Conservation (phyloP, 2,113 vertebrate genomes). For the Eubucco bourcierii region DNA sequence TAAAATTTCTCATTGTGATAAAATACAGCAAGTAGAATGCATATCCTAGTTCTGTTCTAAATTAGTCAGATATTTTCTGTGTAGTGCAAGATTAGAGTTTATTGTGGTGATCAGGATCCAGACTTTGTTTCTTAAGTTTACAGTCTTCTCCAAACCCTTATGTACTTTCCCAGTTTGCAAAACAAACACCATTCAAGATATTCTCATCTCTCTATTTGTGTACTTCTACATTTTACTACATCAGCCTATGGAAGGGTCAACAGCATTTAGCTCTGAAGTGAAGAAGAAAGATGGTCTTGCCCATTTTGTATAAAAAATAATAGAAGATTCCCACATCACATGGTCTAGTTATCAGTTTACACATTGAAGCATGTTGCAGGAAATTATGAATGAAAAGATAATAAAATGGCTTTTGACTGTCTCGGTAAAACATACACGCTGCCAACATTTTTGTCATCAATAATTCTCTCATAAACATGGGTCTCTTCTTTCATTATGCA, state of each 20-base stretch:
- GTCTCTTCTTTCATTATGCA: constrained; percentile 66
- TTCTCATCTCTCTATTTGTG: not conserved
- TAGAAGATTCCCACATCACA: not conserved
- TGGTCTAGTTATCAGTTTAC: constrained; percentile 28
- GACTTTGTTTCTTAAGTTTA: not conserved
- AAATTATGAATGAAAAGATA: constrained; percentile 73
- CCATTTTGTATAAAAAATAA: not conserved
- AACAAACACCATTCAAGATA: not conserved
- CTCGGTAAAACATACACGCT: constrained; percentile 27
- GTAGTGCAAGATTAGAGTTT: not conserved
- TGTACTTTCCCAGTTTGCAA: not conserved
- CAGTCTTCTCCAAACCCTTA: not conserved
- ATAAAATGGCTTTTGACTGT: constrained; percentile 37
- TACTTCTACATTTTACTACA: not conserved
- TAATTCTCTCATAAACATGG: constrained; percentile 70
- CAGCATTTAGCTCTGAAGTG: not conserved
- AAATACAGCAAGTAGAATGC: not conserved
- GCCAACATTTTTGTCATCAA: constrained; percentile 66
- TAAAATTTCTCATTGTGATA: not conserved
- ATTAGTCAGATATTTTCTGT: not conserved
- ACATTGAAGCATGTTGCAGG: constrained; percentile 30
- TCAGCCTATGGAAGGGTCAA: not conserved
- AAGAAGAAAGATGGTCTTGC: not conserved
- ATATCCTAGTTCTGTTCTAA: not conserved
- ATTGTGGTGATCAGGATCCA: not conserved